phyloP scores from a whole-genome alignment of 2,888 invertebrate species.

The Lepetodrilus schrolli region DNA sequence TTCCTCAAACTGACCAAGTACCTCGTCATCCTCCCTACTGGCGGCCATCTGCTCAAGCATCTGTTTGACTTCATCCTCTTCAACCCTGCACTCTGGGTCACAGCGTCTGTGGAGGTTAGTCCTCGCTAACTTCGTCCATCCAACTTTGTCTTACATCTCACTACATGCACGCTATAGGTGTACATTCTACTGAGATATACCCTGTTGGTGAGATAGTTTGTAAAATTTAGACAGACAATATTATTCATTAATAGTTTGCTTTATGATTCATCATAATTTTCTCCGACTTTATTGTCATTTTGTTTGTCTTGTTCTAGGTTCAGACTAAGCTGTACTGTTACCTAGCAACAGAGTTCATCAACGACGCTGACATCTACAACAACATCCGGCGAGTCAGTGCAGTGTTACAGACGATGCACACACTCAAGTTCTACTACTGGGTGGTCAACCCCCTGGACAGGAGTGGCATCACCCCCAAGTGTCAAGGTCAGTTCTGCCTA shows the following conservation, averaged over 20 bases:
- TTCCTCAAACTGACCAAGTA: constrained; percentile 76
- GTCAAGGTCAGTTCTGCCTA: constrained; percentile 92
- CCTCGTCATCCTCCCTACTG: constrained; percentile 69
- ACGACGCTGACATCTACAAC: constrained; percentile 97
- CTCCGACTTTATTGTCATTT: background rate
- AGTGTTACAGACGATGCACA: constrained; percentile 97
- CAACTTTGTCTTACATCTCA: too few relatives aligned
- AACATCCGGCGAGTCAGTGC: constrained; percentile 97
- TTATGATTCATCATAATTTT: background rate
- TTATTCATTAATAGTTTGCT: background rate
- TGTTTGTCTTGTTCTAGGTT: constrained; percentile 70
- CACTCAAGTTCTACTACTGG: constrained; percentile 99
- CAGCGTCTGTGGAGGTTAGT: constrained; percentile 92
- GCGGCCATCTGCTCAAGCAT: constrained; percentile 80
- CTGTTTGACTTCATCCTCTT: constrained; percentile 98
- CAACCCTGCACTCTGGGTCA: constrained; percentile 99
- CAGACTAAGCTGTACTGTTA: constrained; percentile 96
- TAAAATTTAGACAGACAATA: background rate
- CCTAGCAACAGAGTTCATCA: constrained; percentile 98
- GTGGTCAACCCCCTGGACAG: constrained; percentile 95
- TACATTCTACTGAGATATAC: too few relatives aligned
- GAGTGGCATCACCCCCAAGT: constrained; percentile 96
- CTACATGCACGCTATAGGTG: too few relatives aligned
- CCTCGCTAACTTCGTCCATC: too few relatives aligned
- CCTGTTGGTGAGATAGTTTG: too few relatives aligned